Conservation (phyloP, 2,113 vertebrate species). For the Rutilus rutilus region DNA sequence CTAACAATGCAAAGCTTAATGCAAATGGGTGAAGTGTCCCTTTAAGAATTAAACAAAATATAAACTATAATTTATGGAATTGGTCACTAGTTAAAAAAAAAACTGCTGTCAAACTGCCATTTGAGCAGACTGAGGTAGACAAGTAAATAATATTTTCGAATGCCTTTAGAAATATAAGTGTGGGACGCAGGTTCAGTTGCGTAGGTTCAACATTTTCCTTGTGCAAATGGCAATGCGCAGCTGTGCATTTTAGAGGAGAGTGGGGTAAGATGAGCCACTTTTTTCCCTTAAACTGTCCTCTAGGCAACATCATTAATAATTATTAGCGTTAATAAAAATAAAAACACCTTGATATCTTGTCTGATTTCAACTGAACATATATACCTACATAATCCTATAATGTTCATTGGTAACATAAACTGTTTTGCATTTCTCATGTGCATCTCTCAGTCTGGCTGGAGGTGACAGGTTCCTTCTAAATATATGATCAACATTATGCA, state of each 20-base stretch:
- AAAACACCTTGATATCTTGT: neutral
- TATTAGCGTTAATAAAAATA: neutral
- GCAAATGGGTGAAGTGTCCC: too few species aligned
- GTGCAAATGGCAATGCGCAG: neutral
- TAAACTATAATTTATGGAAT: neutral
- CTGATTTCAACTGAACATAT: neutral
- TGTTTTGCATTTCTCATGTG: neutral
- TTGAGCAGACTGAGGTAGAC: neutral
- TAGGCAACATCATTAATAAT: neutral
- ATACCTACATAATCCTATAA: neutral
- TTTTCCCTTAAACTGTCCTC: neutral
- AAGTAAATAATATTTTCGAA: neutral
- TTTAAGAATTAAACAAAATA: neutral
- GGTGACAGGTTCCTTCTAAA: neutral
- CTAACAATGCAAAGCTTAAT: too few species aligned
- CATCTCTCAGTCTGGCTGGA: neutral
- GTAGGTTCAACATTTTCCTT: too few species aligned
- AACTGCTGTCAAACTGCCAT: neutral
- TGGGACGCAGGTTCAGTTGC: neutral
- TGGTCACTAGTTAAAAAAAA: neutral
- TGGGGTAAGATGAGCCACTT: neutral
- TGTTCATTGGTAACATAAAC: neutral
- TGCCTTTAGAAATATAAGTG: neutral
- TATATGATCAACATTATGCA: constrained; percentile 11
- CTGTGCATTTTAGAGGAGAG: neutral